These are phyloP conservation scores for Echeneis naucrates DNA, from an alignment of 2,797 vertebrate genomes.

Conservation along the genomic window DNA sequence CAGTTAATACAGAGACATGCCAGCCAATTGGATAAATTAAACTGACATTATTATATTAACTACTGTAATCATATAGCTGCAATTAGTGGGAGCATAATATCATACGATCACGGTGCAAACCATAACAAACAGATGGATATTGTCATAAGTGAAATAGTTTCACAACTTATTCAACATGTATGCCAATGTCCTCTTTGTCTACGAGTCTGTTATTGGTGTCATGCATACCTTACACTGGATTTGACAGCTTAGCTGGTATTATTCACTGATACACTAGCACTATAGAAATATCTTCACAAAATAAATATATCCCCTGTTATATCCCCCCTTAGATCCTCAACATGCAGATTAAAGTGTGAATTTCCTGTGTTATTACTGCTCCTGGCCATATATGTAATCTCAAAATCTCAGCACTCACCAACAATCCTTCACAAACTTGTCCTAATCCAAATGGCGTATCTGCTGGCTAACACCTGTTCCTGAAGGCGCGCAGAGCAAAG, in stretches of 20 bases:
- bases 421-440: slow-evolving; percentile 74
- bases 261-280: slow-evolving; percentile 42
- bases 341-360: slow-evolving; percentile 76
- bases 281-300: slow-evolving; percentile 50
- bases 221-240: slow-evolving; percentile 49
- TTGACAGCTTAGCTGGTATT: slow-evolving; percentile 67
- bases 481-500: slow-evolving; percentile 25
- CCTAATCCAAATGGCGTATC: slow-evolving; percentile 67
- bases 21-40: slow-evolving; percentile 67
- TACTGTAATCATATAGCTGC: slow-evolving; percentile 54
- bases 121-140: slow-evolving; percentile 32
- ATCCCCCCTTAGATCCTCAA: slow-evolving; percentile 50
- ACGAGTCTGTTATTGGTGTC: slow-evolving; percentile 15
- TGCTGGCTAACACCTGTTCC: slow-evolving; percentile 71
- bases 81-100: slow-evolving; percentile 41
- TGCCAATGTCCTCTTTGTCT: slow-evolving; percentile 5
- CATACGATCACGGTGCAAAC: slow-evolving; percentile 23
- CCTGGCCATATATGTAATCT: slow-evolving; percentile 73
- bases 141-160: slow-evolving; percentile 29
- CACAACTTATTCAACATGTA: slow-evolving; percentile 12
- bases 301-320: slow-evolving; percentile 33
- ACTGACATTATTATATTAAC: slow-evolving; percentile 59
- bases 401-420: slow-evolving; percentile 59
- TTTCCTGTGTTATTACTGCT: slow-evolving; percentile 63
- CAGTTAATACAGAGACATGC: slow-evolving; percentile 57